phyloP scores from a whole-genome alignment of 2,113 vertebrate genomes.

The Noctilio leporinus region DNA sequence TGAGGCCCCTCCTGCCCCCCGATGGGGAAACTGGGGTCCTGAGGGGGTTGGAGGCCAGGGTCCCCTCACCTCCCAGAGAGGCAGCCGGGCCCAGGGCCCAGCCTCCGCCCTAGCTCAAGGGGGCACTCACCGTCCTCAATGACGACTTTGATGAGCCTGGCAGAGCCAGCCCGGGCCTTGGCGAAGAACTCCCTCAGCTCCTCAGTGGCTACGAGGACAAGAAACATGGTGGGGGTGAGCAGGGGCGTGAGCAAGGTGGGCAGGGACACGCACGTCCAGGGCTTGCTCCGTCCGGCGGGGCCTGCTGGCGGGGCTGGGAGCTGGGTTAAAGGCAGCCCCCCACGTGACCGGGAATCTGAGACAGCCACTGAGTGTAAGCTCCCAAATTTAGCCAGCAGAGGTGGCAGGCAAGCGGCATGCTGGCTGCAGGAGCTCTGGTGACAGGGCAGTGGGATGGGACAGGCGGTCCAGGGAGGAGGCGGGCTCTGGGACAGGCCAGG shows the following conservation, averaged over 20 bases:
- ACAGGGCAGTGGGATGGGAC: conserved; percentile 34
- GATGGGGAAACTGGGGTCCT: not conserved
- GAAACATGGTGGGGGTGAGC: conserved; percentile 86
- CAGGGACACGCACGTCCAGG: rapidly evolving
- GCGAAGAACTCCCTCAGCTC: conserved; percentile 95
- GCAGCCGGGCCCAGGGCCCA: not conserved
- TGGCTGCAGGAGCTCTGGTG: conserved; percentile 73
- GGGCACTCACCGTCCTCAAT: conserved; percentile 92
- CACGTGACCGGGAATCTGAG: conserved; percentile 91
- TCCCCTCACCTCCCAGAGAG: not conserved
- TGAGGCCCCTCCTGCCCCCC: not conserved
- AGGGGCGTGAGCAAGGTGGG: not conserved
- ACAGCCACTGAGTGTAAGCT: conserved; percentile 76
- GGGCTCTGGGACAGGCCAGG: not conserved
- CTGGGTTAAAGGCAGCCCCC: conserved; percentile 72
- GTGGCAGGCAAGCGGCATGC: conserved; percentile 58
- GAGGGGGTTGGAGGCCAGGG: not conserved
- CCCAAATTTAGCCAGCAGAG: conserved; percentile 88
- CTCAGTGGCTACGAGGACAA: conserved; percentile 93
- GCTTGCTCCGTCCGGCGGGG: not conserved
- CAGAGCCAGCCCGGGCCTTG: conserved; percentile 88
- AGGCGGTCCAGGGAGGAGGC: not conserved
- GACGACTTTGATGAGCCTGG: conserved; percentile 94
- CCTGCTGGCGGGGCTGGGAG: not conserved
- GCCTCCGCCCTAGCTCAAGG: not conserved